phyloP scores from a whole-genome alignment of 2,888 invertebrate genomes.

The Leptinotarsa haldemani region DNA sequence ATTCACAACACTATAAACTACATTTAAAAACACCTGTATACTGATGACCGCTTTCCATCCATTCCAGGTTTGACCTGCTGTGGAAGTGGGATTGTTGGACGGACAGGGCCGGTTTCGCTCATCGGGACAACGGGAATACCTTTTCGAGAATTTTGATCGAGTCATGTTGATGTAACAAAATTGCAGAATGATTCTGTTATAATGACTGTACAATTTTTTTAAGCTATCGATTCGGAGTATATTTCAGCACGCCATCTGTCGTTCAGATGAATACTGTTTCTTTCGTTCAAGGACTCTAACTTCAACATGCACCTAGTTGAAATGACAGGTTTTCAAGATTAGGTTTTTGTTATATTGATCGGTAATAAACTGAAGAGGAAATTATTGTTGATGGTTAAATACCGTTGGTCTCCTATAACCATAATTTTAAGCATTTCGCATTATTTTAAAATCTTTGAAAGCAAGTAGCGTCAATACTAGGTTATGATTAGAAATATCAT shows the following conservation, averaged over 20 bases:
- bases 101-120: slow-evolving; percentile 54
- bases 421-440: no score
- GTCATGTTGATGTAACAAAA: neutral
- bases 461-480: no score
- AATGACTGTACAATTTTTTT: neutral
- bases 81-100: slow-evolving; percentile 63
- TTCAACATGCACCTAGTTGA: no score
- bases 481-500: no score
- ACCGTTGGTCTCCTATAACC: no score
- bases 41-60: slow-evolving; percentile 67
- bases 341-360: no score
- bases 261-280: neutral
- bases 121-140: slow-evolving; percentile 33
- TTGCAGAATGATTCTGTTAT: neutral
- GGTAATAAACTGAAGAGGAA: no score
- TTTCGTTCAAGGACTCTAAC: neutral
- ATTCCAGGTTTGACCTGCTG: slow-evolving; percentile 66
- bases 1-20: slow-evolving; percentile 56
- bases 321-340: no score
- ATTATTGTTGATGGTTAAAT: no score
- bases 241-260: slow-evolving; percentile 3
- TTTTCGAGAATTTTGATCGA: neutral
- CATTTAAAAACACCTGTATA: slow-evolving; percentile 66
- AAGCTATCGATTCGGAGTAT: neutral
- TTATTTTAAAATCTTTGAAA: no score